phyloP scores from a whole-genome alignment of 2,113 vertebrate species.

The Pholis gunnellus region DNA sequence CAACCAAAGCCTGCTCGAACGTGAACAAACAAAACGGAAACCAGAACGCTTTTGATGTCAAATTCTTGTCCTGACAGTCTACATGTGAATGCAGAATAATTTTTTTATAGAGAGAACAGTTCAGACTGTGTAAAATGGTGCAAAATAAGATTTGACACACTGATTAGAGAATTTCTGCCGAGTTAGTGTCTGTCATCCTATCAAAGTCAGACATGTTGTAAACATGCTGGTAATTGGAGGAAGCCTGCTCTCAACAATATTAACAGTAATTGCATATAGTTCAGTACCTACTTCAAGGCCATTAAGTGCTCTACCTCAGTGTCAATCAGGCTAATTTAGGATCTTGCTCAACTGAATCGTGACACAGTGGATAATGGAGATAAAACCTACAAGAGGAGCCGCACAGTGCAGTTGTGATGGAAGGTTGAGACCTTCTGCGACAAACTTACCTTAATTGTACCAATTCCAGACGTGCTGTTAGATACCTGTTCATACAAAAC shows the following conservation, averaged over 20 bases:
- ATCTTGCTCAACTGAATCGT: constrained; percentile 27
- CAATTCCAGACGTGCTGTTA: neutral
- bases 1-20: neutral
- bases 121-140: constrained; percentile 29
- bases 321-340: constrained; percentile 40
- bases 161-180: constrained; percentile 39
- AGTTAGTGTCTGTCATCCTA: constrained; percentile 22
- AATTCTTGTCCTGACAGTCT: neutral
- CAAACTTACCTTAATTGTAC: neutral
- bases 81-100: neutral
- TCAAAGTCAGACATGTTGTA: constrained; percentile 51
- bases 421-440: neutral
- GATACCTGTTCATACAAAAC: neutral
- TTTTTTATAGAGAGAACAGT: constrained; percentile 4
- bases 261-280: constrained; percentile 49
- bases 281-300: constrained; percentile 28
- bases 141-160: constrained; percentile 29
- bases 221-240: constrained; percentile 47
- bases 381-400: neutral
- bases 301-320: constrained; percentile 44
- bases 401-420: neutral
- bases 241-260: constrained; percentile 29
- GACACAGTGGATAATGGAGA: constrained; percentile 8
- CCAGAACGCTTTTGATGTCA: neutral
- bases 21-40: neutral